Percentiles rank a stretch among this genome's conserved stretches.
Evolutionary conservation across 2,888 invertebrate species (phyloP).

Genomic region (Harpagoxenus sublaevis): DNA sequence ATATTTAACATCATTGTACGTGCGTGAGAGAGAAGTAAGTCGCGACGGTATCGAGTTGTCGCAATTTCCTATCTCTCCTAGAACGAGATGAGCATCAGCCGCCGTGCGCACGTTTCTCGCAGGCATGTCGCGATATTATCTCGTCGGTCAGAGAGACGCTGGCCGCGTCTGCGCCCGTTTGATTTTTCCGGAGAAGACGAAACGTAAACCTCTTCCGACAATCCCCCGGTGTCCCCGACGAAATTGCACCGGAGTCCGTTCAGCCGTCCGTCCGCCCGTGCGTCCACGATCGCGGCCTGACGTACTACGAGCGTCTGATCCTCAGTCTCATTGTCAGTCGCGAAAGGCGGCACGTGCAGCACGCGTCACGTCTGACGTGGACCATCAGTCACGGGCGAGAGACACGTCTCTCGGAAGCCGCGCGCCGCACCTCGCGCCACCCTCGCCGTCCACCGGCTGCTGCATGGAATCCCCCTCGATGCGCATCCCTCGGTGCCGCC

Average conservation of each 20-base stretch:
- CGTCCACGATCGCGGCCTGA: neutral
- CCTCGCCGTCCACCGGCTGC: slow-evolving; percentile 37
- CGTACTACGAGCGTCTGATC: slow-evolving; percentile 15
- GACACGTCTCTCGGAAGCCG: slow-evolving; percentile 74
- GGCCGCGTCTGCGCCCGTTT: slow-evolving; percentile 40
- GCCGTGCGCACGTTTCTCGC: slow-evolving; percentile 42
- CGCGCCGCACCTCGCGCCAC: slow-evolving; percentile 46
- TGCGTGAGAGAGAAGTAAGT: neutral
- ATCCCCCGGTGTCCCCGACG: slow-evolving; percentile 62
- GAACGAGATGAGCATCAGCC: slow-evolving; percentile 34
- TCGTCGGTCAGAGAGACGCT: slow-evolving; percentile 27
- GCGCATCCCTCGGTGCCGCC: neutral
- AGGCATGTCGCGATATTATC: slow-evolving; percentile 63
- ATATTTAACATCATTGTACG: neutral
- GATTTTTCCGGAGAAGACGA: slow-evolving; percentile 39
- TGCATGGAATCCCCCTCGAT: slow-evolving; percentile 55
- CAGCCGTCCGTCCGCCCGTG: neutral
- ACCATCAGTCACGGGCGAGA: slow-evolving; percentile 75
- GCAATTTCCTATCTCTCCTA: neutral
- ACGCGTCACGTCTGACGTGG: slow-evolving; percentile 75
- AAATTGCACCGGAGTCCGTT: slow-evolving; percentile 70
- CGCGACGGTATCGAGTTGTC: neutral
- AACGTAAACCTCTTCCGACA: slow-evolving; percentile 33
- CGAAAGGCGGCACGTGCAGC: slow-evolving; percentile 74
- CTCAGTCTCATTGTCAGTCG: slow-evolving; percentile 26